Percentiles rank a stretch among this genome's conserved stretches.
Conservation (phyloP, 2,113 vertebrate genomes). For the Apodemus sylvaticus region DNA sequence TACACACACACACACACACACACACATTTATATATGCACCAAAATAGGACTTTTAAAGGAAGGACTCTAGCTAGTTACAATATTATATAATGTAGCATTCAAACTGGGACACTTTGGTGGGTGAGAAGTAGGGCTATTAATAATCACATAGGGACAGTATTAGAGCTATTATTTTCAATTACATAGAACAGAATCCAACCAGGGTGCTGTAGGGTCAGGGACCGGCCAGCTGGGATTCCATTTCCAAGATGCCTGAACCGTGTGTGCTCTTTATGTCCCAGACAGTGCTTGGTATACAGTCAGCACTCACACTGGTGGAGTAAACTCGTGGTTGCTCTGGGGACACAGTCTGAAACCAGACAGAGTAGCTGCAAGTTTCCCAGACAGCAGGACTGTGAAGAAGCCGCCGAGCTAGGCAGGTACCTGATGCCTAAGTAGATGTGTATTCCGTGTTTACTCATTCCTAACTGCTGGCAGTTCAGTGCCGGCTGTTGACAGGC, state of each 20-base stretch:
- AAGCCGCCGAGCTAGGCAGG: not conserved
- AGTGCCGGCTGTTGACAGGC: conserved; percentile 54
- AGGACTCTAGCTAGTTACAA: conserved; percentile 6
- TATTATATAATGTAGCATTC: conserved; percentile 67
- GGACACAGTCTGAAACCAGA: not conserved
- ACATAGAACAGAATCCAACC: not conserved
- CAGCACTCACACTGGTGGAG: not conserved
- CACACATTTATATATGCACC: not conserved
- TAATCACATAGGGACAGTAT: not conserved
- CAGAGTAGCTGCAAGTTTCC: too few relatives aligned
- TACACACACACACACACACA: not conserved
- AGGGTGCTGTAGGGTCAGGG: not conserved
- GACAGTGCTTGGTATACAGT: not conserved
- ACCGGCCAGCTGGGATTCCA: not conserved
- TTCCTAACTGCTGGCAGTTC: conserved; percentile 8
- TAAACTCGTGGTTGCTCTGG: not conserved
- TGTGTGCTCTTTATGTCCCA: not conserved
- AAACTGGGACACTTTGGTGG: conserved; percentile 56
- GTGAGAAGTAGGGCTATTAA: conserved; percentile 61
- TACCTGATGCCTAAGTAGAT: not conserved
- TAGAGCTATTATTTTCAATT: conserved; percentile 58
- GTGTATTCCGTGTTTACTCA: not conserved
- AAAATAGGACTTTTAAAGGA: conserved; percentile 31
- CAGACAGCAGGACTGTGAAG: not conserved
- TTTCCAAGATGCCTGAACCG: not conserved